phyloP scores from a whole-genome alignment of 2,113 vertebrate genomes.

The Cinclus cinclus region DNA sequence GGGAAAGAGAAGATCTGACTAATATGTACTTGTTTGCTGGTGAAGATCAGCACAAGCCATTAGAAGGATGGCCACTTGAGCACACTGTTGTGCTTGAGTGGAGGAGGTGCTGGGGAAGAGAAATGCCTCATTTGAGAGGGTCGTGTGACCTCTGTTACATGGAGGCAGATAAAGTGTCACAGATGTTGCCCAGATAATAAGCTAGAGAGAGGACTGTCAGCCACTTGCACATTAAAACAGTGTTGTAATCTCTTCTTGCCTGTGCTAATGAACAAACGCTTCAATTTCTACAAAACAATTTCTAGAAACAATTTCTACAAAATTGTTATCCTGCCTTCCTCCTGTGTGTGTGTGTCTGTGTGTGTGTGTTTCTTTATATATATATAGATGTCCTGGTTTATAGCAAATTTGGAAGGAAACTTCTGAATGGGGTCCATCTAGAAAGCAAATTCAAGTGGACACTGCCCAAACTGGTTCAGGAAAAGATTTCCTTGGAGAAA shows the following conservation, averaged over 20 bases:
- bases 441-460: no score
- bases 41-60: background rate
- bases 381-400: no score
- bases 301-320: background rate
- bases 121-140: background rate
- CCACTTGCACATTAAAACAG: background rate
- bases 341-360: background rate
- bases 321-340: background rate
- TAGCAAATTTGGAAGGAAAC: no score
- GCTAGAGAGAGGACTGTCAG: background rate
- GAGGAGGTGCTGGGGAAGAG: background rate
- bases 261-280: background rate
- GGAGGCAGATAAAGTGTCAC: background rate
- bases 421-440: no score
- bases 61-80: background rate
- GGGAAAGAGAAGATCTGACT: background rate
- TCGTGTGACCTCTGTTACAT: background rate
- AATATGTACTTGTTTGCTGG: background rate
- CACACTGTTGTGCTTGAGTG: fast-evolving
- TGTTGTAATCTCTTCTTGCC: background rate
- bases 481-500: no score
- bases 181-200: background rate
- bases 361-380: background rate
- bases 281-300: background rate
- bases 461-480: no score